phyloP scores from a whole-genome alignment of 2,113 vertebrate genomes.

The Apteryx owenii region DNA sequence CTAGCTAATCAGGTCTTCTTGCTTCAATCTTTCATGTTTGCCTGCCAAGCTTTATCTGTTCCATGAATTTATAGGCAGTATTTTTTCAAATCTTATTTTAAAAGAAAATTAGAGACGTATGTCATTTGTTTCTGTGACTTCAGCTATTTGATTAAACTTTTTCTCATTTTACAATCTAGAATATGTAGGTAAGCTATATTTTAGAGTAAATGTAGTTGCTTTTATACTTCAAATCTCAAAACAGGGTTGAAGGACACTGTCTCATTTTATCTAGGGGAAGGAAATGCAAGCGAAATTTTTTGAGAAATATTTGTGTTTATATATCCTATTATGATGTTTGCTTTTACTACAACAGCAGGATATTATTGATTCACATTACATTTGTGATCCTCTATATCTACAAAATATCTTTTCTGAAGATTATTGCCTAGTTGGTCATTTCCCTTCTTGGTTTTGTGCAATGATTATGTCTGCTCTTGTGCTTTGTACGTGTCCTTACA shows the following conservation, averaged over 20 bases:
- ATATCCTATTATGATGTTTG: not conserved
- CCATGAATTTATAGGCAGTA: not conserved
- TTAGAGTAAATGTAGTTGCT: not conserved
- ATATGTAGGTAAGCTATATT: not conserved
- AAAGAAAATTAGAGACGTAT: not conserved
- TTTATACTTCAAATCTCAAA: not conserved
- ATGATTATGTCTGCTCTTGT: not conserved
- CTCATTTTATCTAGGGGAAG: not conserved
- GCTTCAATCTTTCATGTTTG: not conserved
- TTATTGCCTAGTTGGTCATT: not conserved
- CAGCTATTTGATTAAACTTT: not conserved
- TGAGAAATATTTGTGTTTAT: constrained; percentile 17
- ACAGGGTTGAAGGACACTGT: not conserved
- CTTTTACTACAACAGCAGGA: not conserved
- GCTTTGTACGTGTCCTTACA: not conserved
- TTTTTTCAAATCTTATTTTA: not conserved
- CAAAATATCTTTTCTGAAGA: not conserved
- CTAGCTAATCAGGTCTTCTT: not conserved
- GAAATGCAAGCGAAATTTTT: not conserved
- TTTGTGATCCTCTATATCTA: not conserved
- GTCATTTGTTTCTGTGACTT: not conserved
- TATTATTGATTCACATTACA: not conserved
- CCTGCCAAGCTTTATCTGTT: not conserved
- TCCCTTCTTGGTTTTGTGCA: not conserved
- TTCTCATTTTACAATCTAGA: not conserved